Conservation (phyloP, 2,113 vertebrate species). For the Callopanchax toddi region DNA sequence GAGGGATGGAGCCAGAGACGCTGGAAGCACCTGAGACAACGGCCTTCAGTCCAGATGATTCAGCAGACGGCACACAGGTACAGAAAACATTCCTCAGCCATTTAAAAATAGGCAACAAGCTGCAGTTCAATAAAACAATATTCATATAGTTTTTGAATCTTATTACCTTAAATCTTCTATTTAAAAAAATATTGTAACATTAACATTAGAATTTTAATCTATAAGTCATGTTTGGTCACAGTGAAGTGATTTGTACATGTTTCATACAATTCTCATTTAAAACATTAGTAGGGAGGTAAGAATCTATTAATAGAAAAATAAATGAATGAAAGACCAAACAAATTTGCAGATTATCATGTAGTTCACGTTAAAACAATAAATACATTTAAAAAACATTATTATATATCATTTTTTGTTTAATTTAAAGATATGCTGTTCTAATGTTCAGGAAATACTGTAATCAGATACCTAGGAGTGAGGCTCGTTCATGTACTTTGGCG, state of each 20-base stretch:
- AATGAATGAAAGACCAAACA: background rate
- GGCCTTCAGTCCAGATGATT: constrained; percentile 30
- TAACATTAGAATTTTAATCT: no score
- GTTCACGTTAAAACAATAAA: background rate
- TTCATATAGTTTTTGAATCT: no score
- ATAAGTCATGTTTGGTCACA: no score
- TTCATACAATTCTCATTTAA: background rate
- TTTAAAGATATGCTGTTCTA: no score
- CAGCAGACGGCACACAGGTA: constrained; percentile 69
- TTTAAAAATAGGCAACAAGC: background rate
- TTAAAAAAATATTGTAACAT: no score
- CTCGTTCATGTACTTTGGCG: constrained; percentile 5
- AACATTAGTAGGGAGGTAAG: background rate
- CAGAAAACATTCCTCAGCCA: background rate
- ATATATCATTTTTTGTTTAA: background rate
- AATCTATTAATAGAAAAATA: background rate
- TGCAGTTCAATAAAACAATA: no score
- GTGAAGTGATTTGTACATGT: background rate
- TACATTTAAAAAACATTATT: background rate
- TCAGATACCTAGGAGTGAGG: no score
- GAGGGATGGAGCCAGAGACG: constrained; percentile 57
- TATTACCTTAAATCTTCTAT: no score
- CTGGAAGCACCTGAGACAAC: constrained; percentile 53
- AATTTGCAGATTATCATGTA: no score
- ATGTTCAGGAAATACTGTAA: background rate